phyloP scores from a whole-genome alignment of 2,888 invertebrate species.

The Eueremaeus valkanovi region DNA sequence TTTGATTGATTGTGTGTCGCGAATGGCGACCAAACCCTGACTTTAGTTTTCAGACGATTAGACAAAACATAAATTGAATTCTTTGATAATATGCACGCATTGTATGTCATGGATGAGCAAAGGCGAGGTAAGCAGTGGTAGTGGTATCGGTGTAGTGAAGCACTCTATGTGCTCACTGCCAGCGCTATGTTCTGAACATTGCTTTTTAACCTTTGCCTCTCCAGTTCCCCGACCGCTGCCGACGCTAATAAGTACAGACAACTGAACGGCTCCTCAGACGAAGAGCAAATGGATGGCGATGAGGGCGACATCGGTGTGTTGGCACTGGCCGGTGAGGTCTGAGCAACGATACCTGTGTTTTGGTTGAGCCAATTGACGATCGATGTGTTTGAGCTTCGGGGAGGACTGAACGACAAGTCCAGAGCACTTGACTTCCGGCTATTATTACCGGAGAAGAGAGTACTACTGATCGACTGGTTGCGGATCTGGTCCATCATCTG shows the following conservation, averaged over 20 bases:
- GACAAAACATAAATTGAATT: neutral
- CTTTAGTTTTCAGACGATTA: neutral
- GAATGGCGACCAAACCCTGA: slow-evolving; percentile 19
- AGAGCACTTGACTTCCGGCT: slow-evolving; percentile 27
- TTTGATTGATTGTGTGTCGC: neutral
- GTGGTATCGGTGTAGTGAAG: too few relatives aligned
- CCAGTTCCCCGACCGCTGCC: slow-evolving; percentile 44
- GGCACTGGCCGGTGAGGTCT: neutral
- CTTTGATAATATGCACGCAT: neutral
- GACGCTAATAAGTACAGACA: slow-evolving; percentile 46
- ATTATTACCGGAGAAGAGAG: neutral
- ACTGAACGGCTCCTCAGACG: slow-evolving; percentile 44
- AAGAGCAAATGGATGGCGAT: slow-evolving; percentile 41
- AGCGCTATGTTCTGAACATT: slow-evolving; percentile 33
- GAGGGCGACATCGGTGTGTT: neutral
- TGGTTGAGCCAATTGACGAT: slow-evolving; percentile 41
- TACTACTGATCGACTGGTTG: neutral
- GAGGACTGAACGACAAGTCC: slow-evolving; percentile 30
- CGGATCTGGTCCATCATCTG: slow-evolving; percentile 35
- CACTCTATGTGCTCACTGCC: slow-evolving; percentile 11
- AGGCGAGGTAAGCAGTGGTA: neutral
- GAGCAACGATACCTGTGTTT: slow-evolving; percentile 16
- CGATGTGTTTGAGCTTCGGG: slow-evolving; percentile 26
- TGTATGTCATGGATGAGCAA: slow-evolving; percentile 33
- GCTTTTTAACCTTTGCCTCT: slow-evolving; percentile 40